Percentiles rank a stretch among this genome's conserved stretches.
Evolutionary conservation across 1,140 invertebrate genomes (phyloP).

Genomic region (Drosophila lacertosa): DNA sequence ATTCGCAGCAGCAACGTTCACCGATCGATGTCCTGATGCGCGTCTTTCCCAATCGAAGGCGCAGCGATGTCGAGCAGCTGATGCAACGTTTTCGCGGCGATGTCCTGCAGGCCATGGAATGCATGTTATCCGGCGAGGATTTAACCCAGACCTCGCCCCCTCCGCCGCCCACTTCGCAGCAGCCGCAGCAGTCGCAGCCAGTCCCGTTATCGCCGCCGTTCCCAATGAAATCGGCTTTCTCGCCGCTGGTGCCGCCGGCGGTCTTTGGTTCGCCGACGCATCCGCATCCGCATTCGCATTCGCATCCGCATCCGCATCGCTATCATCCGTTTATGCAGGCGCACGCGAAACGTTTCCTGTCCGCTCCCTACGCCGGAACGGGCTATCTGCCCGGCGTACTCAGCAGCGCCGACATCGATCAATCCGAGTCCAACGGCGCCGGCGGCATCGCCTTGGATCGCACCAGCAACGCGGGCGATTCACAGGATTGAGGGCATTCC

Average conservation of each 20-base stretch:
- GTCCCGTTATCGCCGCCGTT: slow-evolving; percentile 84
- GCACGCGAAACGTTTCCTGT: slow-evolving; percentile 88
- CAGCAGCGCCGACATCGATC: slow-evolving; percentile 85
- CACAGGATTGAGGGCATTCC: slow-evolving; percentile 75
- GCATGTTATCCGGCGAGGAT: slow-evolving; percentile 89
- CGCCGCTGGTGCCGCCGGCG: slow-evolving; percentile 86
- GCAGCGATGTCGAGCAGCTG: slow-evolving; percentile 92
- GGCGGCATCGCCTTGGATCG: slow-evolving; percentile 54
- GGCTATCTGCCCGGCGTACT: slow-evolving; percentile 92
- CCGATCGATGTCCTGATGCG: slow-evolving; percentile 90
- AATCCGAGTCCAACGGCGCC: slow-evolving; percentile 75
- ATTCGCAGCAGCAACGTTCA: slow-evolving; percentile 85
- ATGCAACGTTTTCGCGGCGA: slow-evolving; percentile 92
- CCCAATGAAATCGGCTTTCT: slow-evolving; percentile 89
- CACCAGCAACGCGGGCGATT: slow-evolving; percentile 61
- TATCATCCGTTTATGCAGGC: slow-evolving; percentile 84
- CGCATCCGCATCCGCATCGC: slow-evolving; percentile 82
- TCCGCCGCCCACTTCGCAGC: no score
- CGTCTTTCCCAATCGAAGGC: slow-evolving; percentile 93
- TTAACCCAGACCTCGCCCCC: slow-evolving; percentile 78
- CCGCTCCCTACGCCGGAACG: slow-evolving; percentile 91
- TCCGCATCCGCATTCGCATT: slow-evolving; percentile 75
- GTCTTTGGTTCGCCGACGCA: slow-evolving; percentile 84
- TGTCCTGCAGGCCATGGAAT: slow-evolving; percentile 95
- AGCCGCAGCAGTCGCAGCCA: slow-evolving; percentile 56